These are phyloP conservation scores for Otis tarda DNA, from an alignment of 2,113 vertebrate genomes.

Conservation along the genomic window DNA sequence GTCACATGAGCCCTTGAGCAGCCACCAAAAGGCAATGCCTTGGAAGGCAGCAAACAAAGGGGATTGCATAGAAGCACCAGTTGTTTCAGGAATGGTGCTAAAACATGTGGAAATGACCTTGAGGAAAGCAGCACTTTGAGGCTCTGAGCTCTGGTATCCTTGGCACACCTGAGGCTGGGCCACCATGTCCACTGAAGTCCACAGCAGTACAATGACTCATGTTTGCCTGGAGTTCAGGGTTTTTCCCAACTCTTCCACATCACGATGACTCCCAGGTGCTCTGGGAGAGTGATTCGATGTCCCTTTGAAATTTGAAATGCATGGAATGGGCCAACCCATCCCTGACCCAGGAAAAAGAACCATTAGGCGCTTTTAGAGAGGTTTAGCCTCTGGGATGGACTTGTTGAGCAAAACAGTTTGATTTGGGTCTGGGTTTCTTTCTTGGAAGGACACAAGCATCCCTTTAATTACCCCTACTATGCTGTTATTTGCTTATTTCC, in stretches of 20 bases:
- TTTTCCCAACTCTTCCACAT: not conserved
- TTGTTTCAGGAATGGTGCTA: not conserved
- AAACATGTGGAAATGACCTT: not conserved
- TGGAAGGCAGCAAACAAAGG: not conserved
- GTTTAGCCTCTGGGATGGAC: not conserved
- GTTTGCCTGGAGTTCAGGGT: not conserved
- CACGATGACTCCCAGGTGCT: not conserved
- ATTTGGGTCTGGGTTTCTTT: not conserved
- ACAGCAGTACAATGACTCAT: not conserved
- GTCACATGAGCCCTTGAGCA: not conserved
- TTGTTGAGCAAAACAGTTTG: not conserved
- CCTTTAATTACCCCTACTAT: no score
- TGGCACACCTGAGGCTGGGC: not conserved
- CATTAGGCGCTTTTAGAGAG: no score
- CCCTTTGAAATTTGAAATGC: not conserved
- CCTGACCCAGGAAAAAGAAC: not conserved
- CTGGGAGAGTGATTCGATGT: not conserved
- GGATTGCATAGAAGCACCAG: not conserved
- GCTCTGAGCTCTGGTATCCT: no score
- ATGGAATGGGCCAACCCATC: not conserved
- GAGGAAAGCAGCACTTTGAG: not conserved
- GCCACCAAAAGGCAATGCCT: not conserved
- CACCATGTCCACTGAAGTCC: not conserved
- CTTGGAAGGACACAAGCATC: not conserved
- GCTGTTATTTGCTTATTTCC: no score